Conservation (phyloP, 1,140 invertebrate species). For the Lasaia peninsularis region DNA sequence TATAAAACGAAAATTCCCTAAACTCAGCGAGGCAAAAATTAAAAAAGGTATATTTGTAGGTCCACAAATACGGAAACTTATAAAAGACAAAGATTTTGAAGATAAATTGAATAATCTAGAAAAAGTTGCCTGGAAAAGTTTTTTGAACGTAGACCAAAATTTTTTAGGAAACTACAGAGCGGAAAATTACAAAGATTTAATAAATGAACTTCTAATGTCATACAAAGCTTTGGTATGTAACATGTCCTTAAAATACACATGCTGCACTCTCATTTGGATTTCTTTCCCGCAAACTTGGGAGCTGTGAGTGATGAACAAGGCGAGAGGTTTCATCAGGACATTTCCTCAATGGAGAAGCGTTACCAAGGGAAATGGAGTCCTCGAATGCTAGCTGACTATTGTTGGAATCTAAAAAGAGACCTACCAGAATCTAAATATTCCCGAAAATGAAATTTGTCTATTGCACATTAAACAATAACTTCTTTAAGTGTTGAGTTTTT, state of each 20-base stretch:
- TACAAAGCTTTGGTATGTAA: constrained; percentile 13
- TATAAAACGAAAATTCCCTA: constrained; percentile 40
- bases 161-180: constrained; percentile 24
- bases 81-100: constrained; percentile 26
- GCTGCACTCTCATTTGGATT: not conserved
- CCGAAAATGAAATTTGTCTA: too few species aligned
- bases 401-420: constrained; percentile 20
- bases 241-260: constrained; percentile 16
- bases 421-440: too few species aligned
- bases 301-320: constrained; percentile 17
- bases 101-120: constrained; percentile 20
- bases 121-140: constrained; percentile 22
- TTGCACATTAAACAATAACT: too few species aligned
- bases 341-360: constrained; percentile 2
- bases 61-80: constrained; percentile 35
- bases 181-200: not conserved
- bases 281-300: constrained; percentile 5
- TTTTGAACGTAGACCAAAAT: constrained; percentile 23
- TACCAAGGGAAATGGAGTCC: constrained; percentile 13
- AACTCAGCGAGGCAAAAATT: constrained; percentile 41
- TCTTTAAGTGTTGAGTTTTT: too few species aligned
- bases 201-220: too few species aligned
- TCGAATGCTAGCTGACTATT: constrained; percentile 23
- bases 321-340: constrained; percentile 18
- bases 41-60: constrained; percentile 47